A percentile compares a stretch with the other conserved stretches of the same genome.
phyloP scores from a whole-genome alignment of 2,113 vertebrate species.

The Proteles cristata region DNA sequence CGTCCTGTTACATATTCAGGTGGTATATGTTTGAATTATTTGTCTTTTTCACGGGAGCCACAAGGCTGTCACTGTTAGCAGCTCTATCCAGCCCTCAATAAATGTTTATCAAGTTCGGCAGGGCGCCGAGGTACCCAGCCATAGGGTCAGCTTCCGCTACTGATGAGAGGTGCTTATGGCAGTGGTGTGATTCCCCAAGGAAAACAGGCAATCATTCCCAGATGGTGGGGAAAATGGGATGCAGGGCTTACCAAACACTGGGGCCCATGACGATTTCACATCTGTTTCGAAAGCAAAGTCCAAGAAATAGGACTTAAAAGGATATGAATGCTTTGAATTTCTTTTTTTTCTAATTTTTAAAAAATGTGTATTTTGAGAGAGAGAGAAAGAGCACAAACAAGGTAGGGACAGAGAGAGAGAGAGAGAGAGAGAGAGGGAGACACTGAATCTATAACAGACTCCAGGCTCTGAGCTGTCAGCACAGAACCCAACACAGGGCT shows the following conservation, averaged over 20 bases:
- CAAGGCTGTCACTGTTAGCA: background rate
- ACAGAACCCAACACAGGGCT: too few relatives aligned
- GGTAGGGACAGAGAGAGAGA: too few relatives aligned
- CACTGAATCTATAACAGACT: too few relatives aligned
- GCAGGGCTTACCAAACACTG: background rate
- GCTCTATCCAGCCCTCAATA: background rate
- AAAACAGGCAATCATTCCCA: background rate
- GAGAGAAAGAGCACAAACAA: too few relatives aligned
- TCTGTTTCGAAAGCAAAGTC: background rate
- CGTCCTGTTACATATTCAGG: background rate
- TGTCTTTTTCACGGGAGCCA: background rate
- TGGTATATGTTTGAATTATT: background rate
- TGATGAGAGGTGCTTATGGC: background rate
- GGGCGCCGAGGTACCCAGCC: background rate
- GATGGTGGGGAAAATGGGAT: background rate
- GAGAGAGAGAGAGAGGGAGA: too few relatives aligned
- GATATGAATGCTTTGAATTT: background rate
- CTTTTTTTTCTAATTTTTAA: background rate
- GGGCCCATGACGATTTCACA: background rate
- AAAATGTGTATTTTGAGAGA: too few relatives aligned
- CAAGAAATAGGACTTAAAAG: background rate
- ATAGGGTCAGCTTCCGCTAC: background rate
- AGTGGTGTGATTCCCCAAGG: background rate
- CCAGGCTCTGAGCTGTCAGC: too few relatives aligned
- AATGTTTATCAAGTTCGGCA: background rate